phyloP scores from a whole-genome alignment of 2,113 vertebrate genomes.

The Gnathonemus echidnorhynchus region DNA sequence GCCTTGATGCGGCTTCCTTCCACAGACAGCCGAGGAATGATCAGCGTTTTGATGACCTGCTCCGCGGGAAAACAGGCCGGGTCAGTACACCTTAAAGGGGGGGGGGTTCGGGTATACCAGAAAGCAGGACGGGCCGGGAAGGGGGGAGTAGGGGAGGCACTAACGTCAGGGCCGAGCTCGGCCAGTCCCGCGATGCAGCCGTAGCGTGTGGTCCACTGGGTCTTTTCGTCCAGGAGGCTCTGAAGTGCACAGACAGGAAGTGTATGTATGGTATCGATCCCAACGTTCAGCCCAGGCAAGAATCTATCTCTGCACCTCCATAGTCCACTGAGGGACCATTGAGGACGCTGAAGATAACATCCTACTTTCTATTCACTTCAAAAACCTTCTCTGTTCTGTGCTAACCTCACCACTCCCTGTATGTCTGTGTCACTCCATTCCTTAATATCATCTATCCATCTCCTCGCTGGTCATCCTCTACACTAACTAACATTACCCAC shows the following conservation, averaged over 20 bases:
- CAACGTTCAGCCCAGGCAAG: background rate
- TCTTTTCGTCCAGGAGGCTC: constrained; percentile 85
- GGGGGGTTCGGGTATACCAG: background rate
- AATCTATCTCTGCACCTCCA: background rate
- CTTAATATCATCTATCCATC: background rate
- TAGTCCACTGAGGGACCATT: background rate
- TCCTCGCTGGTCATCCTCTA: background rate
- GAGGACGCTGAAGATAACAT: background rate
- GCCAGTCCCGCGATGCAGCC: constrained; percentile 86
- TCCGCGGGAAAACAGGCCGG: background rate
- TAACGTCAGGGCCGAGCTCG: constrained; percentile 79
- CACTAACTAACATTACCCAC: background rate
- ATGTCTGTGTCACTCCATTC: background rate
- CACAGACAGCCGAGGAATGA: constrained; percentile 72
- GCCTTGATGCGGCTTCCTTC: constrained; percentile 78
- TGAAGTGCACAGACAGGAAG: constrained; percentile 35
- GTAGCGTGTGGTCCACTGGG: constrained; percentile 70
- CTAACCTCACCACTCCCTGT: background rate
- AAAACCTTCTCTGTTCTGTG: background rate
- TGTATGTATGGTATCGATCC: background rate
- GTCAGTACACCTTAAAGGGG: background rate
- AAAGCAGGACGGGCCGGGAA: background rate
- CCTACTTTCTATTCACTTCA: background rate
- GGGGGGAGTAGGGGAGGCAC: constrained; percentile 20
- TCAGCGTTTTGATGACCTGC: constrained; percentile 84